These are phyloP conservation scores for Anthopleura xanthogrammica DNA, from an alignment of 92 coral and sea anemone genomes.

Conservation along the genomic window DNA sequence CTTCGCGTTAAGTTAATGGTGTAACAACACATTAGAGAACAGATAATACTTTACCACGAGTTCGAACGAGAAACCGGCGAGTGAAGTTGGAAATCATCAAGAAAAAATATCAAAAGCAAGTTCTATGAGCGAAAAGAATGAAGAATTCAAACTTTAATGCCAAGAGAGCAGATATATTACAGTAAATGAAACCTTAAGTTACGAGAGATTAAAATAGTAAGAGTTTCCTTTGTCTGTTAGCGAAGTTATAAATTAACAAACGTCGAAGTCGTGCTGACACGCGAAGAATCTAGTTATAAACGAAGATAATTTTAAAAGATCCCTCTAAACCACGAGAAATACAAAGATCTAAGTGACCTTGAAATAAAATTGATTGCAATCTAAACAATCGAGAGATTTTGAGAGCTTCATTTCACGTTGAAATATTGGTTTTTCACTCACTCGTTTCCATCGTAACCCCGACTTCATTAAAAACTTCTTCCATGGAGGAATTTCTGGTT, in stretches of 20 bases:
- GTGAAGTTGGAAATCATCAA: background rate
- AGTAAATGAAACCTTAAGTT: background rate
- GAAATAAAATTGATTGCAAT: background rate
- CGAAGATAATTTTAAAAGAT: background rate
- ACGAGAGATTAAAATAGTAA: background rate
- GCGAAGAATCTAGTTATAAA: background rate
- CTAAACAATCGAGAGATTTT: background rate
- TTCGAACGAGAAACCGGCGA: background rate
- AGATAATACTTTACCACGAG: background rate
- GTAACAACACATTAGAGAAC: background rate
- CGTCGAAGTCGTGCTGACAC: background rate
- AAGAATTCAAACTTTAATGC: background rate
- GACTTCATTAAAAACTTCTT: background rate
- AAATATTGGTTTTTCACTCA: background rate
- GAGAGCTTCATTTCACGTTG: background rate
- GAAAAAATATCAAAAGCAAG: background rate
- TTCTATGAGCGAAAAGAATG: background rate
- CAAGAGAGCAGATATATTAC: background rate
- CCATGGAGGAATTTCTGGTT: slow-evolving; percentile 1
- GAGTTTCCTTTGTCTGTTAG: background rate
- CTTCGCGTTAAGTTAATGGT: background rate
- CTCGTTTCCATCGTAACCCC: slow-evolving; percentile 32
- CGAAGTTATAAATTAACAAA: background rate
- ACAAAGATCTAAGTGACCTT: background rate
- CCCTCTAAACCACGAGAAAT: background rate